Evolutionary conservation across 2,113 vertebrate species (phyloP).

Genomic region (Heterocephalus glaber): DNA sequence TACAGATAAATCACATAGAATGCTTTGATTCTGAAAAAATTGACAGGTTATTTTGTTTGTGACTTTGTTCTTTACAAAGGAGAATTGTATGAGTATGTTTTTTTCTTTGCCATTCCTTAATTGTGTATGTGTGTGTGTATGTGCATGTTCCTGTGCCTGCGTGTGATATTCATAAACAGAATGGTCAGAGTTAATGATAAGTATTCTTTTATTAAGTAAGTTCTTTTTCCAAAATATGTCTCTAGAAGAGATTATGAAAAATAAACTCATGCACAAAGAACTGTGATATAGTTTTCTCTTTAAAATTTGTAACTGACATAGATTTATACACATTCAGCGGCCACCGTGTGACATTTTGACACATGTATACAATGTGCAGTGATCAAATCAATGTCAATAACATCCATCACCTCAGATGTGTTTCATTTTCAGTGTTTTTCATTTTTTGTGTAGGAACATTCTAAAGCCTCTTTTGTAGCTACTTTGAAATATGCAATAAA

Average conservation of each 20-base stretch:
- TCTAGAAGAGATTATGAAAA: neutral
- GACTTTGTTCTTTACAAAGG: neutral
- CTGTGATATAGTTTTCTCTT: neutral
- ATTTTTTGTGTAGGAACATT: neutral
- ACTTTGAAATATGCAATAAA: neutral
- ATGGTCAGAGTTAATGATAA: neutral
- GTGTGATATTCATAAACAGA: neutral
- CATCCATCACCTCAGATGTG: neutral
- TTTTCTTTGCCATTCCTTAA: neutral
- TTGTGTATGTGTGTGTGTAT: neutral
- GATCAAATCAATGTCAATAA: neutral
- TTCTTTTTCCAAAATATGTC: neutral
- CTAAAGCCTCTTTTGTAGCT: neutral
- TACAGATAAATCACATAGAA: neutral
- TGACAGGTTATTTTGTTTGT: neutral
- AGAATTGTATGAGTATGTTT: neutral
- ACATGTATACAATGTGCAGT: neutral
- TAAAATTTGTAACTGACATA: neutral
- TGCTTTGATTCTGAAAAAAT: neutral
- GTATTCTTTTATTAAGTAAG: neutral
- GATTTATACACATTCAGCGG: neutral
- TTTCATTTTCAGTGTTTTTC: neutral
- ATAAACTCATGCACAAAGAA: neutral
- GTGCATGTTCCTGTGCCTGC: no score
- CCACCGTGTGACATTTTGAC: neutral